These are phyloP conservation scores for Orchestia grillus DNA, from an alignment of 1,140 invertebrate genomes.

Conservation along the genomic window DNA sequence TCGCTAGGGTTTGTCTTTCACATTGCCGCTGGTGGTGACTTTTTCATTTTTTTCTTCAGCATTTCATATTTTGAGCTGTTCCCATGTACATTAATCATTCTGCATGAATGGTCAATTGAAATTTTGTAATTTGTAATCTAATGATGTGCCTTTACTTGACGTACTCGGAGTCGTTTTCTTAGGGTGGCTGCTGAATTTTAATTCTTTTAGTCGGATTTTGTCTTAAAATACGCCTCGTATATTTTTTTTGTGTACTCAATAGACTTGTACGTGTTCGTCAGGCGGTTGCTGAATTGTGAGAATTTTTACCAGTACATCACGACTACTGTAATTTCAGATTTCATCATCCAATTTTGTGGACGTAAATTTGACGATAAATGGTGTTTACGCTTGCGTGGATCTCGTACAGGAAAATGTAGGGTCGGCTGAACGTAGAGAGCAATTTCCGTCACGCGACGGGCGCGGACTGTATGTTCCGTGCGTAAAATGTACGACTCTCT, in stretches of 20 bases:
- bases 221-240: not conserved
- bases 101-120: not conserved
- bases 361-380: constrained; percentile 6
- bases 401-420: constrained; percentile 11
- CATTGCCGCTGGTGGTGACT: not conserved
- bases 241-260: not conserved
- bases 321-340: not conserved
- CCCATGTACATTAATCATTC: not conserved
- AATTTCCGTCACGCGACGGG: constrained; percentile 1
- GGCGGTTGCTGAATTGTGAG: not conserved
- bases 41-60: not conserved
- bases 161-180: not conserved
- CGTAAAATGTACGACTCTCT: not conserved
- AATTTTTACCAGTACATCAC: constrained; percentile 7
- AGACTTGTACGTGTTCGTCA: not conserved
- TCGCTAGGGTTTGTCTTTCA: not conserved
- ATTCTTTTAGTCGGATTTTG: not conserved
- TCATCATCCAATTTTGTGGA: constrained; percentile 8
- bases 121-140: not conserved
- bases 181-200: not conserved
- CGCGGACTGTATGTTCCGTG: not conserved
- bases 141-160: too few species aligned
- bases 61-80: not conserved
- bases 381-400: not conserved
- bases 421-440: not conserved